Conservation (phyloP, 2,113 vertebrate genomes). For the Mormyrus iriodes region DNA sequence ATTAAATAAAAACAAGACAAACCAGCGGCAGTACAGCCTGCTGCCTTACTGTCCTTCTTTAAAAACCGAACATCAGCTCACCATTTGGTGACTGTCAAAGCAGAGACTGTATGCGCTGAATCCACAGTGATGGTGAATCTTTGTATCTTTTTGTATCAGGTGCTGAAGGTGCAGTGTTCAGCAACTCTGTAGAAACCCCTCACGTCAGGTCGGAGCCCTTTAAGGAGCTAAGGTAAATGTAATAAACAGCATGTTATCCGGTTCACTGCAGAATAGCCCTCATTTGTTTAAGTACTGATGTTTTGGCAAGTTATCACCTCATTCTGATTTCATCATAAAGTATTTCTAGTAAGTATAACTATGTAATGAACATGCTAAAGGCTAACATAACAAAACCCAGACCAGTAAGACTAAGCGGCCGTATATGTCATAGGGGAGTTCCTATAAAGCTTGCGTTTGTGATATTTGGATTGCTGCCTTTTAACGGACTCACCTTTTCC, state of each 20-base stretch:
- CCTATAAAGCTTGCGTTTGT: not conserved
- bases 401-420: not conserved
- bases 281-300: not conserved
- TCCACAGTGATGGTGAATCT: not conserved
- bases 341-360: not conserved
- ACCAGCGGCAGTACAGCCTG: not conserved
- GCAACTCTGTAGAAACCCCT: slow-evolving; percentile 93
- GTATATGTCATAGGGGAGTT: not conserved
- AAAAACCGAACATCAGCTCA: not conserved
- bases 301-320: not conserved
- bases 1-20: not conserved
- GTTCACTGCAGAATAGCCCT: not conserved
- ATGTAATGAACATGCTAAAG: not conserved
- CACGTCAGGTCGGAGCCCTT: slow-evolving; percentile 95
- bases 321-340: not conserved
- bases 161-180: slow-evolving; percentile 95
- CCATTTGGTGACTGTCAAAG: not conserved
- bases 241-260: not conserved
- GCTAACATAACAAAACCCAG: not conserved
- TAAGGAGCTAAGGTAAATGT: slow-evolving; percentile 89
- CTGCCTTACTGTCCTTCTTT: not conserved
- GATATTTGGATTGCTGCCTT: not conserved
- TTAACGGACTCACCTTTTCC: not conserved
- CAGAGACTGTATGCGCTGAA: not conserved
- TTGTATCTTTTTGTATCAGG: slow-evolving; percentile 74